Percentiles rank a stretch among this genome's conserved stretches.
Evolutionary conservation across 2,888 invertebrate species (phyloP).

Genomic region (Idaea aversata): DNA sequence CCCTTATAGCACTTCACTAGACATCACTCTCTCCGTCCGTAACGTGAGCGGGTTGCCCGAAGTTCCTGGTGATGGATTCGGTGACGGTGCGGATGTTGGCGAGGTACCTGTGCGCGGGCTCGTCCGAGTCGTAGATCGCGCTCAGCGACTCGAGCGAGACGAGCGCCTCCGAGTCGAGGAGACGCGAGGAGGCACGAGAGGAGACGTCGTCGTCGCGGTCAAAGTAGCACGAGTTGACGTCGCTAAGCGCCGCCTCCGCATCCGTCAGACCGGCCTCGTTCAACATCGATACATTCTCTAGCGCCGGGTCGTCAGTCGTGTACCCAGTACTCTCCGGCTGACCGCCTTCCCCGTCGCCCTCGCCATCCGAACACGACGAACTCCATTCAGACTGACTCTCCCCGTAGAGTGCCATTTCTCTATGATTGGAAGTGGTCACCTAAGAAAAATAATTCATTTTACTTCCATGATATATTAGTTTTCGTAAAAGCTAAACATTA

Average conservation of each 20-base stretch:
- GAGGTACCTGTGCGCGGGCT: slow-evolving; percentile 83
- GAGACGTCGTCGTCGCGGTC: slow-evolving; percentile 88
- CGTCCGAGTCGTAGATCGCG: slow-evolving; percentile 89
- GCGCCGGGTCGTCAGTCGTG: slow-evolving; percentile 92
- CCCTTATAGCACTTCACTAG: slow-evolving; percentile 51
- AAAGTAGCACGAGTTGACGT: slow-evolving; percentile 91
- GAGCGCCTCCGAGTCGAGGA: slow-evolving; percentile 88
- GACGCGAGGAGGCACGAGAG: slow-evolving; percentile 89
- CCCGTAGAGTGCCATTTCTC: slow-evolving; percentile 73
- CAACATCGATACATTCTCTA: slow-evolving; percentile 91
- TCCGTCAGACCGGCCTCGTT: slow-evolving; percentile 93
- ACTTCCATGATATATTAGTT: not conserved
- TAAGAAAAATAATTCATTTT: slow-evolving; percentile 21
- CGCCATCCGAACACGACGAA: slow-evolving; percentile 79
- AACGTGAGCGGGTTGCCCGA: slow-evolving; percentile 84
- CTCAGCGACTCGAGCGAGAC: slow-evolving; percentile 89
- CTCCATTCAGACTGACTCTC: slow-evolving; percentile 93
- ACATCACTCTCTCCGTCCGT: slow-evolving; percentile 85
- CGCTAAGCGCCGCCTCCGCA: slow-evolving; percentile 92
- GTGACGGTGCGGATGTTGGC: slow-evolving; percentile 88
- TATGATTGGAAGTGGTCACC: slow-evolving; percentile 64
- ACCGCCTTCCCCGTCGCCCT: slow-evolving; percentile 71
- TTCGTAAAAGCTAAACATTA: not conserved
- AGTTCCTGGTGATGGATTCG: slow-evolving; percentile 87
- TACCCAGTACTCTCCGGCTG: slow-evolving; percentile 88